A percentile compares a stretch with the other conserved stretches of the same genome.
Evolutionary conservation across 2,113 vertebrate genomes (phyloP).

Genomic region (Scartelaos histophorus): DNA sequence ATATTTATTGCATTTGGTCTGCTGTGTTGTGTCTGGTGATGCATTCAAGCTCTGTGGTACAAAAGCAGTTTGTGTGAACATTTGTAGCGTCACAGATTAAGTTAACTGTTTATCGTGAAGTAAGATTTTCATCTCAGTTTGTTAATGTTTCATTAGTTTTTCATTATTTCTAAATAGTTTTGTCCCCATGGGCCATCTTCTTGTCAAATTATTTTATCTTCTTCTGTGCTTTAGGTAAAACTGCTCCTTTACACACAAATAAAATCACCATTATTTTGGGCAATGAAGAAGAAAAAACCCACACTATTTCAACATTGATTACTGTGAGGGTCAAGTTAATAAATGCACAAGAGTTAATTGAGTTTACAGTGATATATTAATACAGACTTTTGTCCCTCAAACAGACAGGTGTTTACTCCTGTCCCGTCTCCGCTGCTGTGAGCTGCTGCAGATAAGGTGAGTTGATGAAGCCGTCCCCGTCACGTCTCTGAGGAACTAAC

Average conservation of each 20-base stretch:
- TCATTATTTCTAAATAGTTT: no score
- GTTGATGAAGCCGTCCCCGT: conserved; percentile 31
- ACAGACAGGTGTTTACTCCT: not conserved
- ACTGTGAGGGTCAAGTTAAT: no score
- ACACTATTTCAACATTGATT: no score
- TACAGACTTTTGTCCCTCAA: not conserved
- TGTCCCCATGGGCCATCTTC: no score
- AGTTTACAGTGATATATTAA: not conserved
- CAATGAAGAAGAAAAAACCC: no score
- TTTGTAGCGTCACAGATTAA: no score
- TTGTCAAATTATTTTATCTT: no score
- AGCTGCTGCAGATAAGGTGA: not conserved
- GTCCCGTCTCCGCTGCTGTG: not conserved
- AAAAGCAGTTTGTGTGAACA: not conserved
- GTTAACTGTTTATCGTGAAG: not conserved
- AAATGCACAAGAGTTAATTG: no score
- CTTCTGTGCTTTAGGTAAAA: no score
- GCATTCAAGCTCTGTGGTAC: no score
- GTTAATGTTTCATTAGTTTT: not conserved
- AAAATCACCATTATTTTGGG: no score
- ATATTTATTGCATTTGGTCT: not conserved
- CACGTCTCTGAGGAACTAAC: conserved; percentile 22
- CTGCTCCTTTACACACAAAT: no score
- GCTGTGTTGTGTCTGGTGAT: not conserved
- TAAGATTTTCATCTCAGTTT: not conserved